Conservation (phyloP, 1,140 invertebrate genomes). For the Vanessa atalanta region DNA sequence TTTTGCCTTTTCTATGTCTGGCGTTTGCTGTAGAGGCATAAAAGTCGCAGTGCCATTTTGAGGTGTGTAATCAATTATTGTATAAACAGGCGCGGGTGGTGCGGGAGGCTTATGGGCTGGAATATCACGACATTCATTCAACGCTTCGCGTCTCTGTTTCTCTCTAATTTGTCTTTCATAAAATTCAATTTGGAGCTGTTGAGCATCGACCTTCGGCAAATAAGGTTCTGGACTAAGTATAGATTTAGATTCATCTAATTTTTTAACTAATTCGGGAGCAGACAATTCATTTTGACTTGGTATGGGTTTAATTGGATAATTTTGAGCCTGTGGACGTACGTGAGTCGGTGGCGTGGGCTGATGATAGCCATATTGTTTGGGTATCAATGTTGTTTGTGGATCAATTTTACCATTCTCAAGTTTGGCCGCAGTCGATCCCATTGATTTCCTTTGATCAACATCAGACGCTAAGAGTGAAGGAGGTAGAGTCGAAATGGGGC, state of each 20-base stretch:
- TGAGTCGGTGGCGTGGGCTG: slow-evolving; percentile 65
- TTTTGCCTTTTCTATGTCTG: slow-evolving; percentile 77
- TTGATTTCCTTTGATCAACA: slow-evolving; percentile 59
- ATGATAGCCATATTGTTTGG: slow-evolving; percentile 43
- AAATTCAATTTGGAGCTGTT: slow-evolving; percentile 77
- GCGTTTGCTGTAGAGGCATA: slow-evolving; percentile 75
- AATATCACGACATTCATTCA: slow-evolving; percentile 49
- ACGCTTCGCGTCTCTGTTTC: slow-evolving; percentile 57
- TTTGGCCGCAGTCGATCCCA: slow-evolving; percentile 70
- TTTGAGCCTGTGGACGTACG: slow-evolving; percentile 54
- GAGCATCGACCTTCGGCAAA: slow-evolving; percentile 66
- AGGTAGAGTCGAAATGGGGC: slow-evolving; percentile 43
- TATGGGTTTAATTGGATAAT: slow-evolving; percentile 62
- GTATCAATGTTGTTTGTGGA: slow-evolving; percentile 34
- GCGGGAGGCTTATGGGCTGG: slow-evolving; percentile 52
- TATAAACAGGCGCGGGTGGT: slow-evolving; percentile 56
- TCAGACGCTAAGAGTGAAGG: slow-evolving; percentile 54
- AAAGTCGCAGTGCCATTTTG: slow-evolving; percentile 65
- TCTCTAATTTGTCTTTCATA: slow-evolving; percentile 77
- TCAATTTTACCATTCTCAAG: slow-evolving; percentile 71
- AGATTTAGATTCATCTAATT: slow-evolving; percentile 57
- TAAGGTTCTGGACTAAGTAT: slow-evolving; percentile 40
- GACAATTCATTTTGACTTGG: slow-evolving; percentile 70
- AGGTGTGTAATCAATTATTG: slow-evolving; percentile 74
- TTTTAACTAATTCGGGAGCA: slow-evolving; percentile 74